These are phyloP conservation scores for Cavia porcellus DNA, from an alignment of 2,113 vertebrate genomes.

Conservation along the genomic window DNA sequence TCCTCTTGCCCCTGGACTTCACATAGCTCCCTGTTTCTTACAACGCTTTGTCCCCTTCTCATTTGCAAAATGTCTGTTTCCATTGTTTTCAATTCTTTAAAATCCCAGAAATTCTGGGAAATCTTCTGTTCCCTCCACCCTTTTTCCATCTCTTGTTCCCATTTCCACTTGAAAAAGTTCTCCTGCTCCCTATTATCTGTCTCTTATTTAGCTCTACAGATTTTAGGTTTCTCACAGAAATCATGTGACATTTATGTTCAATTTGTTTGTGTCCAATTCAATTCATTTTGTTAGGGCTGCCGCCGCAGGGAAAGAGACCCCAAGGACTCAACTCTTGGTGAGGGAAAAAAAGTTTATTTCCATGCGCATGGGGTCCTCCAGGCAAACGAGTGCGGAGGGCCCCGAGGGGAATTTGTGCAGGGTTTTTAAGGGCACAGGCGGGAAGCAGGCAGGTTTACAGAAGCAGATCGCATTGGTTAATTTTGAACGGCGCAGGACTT, in stretches of 20 bases:
- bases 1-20: background rate
- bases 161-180: background rate
- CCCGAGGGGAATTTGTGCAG: too few relatives aligned
- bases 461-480: too few relatives aligned
- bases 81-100: background rate
- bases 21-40: background rate
- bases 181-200: background rate
- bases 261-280: background rate
- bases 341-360: too few relatives aligned
- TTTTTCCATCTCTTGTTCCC: background rate
- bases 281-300: too few relatives aligned
- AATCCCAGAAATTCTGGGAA: too few relatives aligned
- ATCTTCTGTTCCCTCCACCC: rapidly evolving
- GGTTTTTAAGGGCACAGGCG: too few relatives aligned
- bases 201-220: background rate
- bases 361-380: too few relatives aligned
- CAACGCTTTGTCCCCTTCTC: background rate
- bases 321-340: too few relatives aligned
- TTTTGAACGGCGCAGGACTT: too few relatives aligned
- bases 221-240: background rate
- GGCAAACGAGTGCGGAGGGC: too few relatives aligned
- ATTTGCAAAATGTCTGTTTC: background rate
- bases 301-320: too few relatives aligned
- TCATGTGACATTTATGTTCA: background rate
- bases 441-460: too few relatives aligned